Percentiles rank a stretch among this genome's conserved stretches.
Conservation (phyloP, 1,140 invertebrate genomes). For the Trinorchestia longiramus region DNA sequence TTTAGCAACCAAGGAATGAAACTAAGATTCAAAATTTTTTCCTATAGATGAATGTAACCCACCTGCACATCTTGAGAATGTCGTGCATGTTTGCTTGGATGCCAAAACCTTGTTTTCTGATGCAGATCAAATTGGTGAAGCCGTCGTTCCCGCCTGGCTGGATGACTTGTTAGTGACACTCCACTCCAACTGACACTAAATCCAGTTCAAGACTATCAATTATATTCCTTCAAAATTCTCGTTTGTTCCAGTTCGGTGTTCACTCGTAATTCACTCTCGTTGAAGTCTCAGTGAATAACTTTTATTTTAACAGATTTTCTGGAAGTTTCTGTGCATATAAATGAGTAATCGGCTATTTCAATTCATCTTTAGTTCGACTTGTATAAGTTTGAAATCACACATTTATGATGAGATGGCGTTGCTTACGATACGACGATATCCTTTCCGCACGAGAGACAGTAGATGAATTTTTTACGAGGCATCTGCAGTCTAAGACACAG, state of each 20-base stretch:
- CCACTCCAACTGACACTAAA: not conserved
- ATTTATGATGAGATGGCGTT: not conserved
- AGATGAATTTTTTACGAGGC: not conserved
- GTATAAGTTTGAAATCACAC: not conserved
- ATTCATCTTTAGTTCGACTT: not conserved
- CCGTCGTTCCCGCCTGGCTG: not conserved
- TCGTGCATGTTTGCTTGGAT: constrained; percentile 1
- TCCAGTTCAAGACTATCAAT: not conserved
- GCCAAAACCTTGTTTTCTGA: not conserved
- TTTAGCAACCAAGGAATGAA: not conserved
- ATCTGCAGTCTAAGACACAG: not conserved
- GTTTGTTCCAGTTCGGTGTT: not conserved
- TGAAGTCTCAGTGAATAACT: not conserved
- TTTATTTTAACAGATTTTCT: not conserved
- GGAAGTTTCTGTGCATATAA: not conserved
- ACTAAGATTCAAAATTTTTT: not conserved
- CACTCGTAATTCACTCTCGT: not conserved
- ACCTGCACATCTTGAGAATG: constrained; percentile 51
- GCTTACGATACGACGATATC: not conserved
- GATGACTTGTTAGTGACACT: not conserved
- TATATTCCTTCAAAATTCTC: not conserved
- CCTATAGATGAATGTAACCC: not conserved
- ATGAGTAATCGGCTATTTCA: not conserved
- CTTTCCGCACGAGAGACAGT: not conserved
- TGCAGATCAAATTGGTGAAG: not conserved